Percentiles rank a stretch among this genome's conserved stretches.
phyloP scores from a whole-genome alignment of 2,888 invertebrate species.

The Andrena chrysosceles region DNA sequence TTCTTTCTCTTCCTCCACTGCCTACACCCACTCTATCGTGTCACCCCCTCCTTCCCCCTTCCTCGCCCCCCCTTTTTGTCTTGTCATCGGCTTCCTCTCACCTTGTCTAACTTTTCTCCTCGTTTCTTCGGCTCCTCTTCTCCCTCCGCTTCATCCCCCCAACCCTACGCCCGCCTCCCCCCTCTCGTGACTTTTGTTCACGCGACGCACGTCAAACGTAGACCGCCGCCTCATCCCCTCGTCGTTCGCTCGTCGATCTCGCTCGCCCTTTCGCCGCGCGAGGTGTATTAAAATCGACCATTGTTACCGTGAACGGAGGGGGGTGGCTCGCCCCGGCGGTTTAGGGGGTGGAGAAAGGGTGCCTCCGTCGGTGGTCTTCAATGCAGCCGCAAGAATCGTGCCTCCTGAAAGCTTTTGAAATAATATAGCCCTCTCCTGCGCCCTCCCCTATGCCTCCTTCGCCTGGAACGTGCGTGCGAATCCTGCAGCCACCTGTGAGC shows the following conservation, averaged over 20 bases:
- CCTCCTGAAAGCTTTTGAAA: slow-evolving; percentile 74
- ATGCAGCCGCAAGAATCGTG: slow-evolving; percentile 75
- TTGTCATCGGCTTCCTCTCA: slow-evolving; percentile 27
- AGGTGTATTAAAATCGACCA: slow-evolving; percentile 78
- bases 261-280: slow-evolving; percentile 45
- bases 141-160: background rate
- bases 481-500: slow-evolving; percentile 66
- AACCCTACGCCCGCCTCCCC: background rate
- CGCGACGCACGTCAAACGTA: slow-evolving; percentile 74
- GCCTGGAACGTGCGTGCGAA: slow-evolving; percentile 20
- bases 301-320: slow-evolving; percentile 66
- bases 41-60: slow-evolving; percentile 33
- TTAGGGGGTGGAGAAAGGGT: slow-evolving; percentile 28
- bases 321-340: slow-evolving; percentile 28
- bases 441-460: slow-evolving; percentile 11
- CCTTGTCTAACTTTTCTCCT: slow-evolving; percentile 25
- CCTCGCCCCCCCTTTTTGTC: slow-evolving; percentile 24
- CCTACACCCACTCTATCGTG: slow-evolving; percentile 28
- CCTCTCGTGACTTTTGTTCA: slow-evolving; percentile 72
- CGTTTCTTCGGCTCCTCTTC: slow-evolving; percentile 3
- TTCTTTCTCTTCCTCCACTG: slow-evolving; percentile 38
- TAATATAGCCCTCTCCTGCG: slow-evolving; percentile 63
- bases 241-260: slow-evolving; percentile 27
- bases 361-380: slow-evolving; percentile 67
- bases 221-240: slow-evolving; percentile 29